Evolutionary conservation across 1,140 invertebrate genomes (phyloP).

Genomic region (Metaphire vulgaris): DNA sequence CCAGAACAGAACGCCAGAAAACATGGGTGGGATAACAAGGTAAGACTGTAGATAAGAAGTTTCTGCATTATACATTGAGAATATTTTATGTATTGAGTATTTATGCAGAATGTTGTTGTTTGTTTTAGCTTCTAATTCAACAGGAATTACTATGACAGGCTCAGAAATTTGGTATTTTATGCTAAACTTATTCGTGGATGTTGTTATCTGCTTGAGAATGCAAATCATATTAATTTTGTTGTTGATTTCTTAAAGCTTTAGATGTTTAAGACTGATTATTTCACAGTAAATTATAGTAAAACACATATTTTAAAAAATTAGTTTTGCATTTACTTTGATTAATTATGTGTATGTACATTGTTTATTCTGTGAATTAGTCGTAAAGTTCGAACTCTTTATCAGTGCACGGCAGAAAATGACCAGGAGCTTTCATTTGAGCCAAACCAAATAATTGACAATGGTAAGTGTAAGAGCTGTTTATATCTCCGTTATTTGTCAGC

Average conservation of each 20-base stretch:
- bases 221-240: background rate
- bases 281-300: background rate
- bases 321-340: background rate
- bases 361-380: constrained; percentile 37
- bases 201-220: background rate
- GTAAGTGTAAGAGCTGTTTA: constrained; percentile 61
- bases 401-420: constrained; percentile 89
- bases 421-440: constrained; percentile 95
- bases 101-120: background rate
- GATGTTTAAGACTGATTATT: background rate
- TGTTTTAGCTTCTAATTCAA: background rate
- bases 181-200: background rate
- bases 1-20: background rate
- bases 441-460: constrained; percentile 94
- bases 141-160: background rate
- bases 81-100: background rate
- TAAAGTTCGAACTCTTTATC: constrained; percentile 82
- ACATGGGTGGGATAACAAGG: background rate
- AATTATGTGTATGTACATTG: background rate
- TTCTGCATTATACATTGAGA: background rate
- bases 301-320: background rate
- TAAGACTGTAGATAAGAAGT: background rate
- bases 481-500: constrained; percentile 4
- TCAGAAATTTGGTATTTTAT: background rate
- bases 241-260: background rate